Conservation (phyloP, 2,888 invertebrate genomes). For the Busseola fusca region DNA sequence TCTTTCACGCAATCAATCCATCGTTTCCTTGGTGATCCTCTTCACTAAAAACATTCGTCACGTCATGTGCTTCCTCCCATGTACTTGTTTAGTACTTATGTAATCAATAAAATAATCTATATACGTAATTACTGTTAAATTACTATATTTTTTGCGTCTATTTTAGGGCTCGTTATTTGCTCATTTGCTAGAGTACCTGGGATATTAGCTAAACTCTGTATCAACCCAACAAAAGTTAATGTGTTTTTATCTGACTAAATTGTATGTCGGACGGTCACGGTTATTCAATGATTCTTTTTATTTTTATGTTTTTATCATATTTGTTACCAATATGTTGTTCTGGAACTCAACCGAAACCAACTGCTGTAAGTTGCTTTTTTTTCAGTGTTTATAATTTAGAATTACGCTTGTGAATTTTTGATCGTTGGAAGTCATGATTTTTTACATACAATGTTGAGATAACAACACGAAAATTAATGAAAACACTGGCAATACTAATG, state of each 20-base stretch:
- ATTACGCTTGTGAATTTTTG: not conserved
- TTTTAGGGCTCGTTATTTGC: slow-evolving; percentile 11
- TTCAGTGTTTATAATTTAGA: too few species aligned
- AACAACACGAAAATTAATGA: not conserved
- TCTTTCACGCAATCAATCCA: not conserved
- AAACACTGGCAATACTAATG: not conserved
- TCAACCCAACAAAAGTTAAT: slow-evolving; percentile 20
- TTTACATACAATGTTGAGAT: not conserved
- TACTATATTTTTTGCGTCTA: not conserved
- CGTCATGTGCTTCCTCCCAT: too few species aligned
- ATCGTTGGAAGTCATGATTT: not conserved
- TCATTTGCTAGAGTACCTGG: slow-evolving; percentile 6
- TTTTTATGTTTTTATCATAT: not conserved
- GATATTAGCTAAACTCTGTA: not conserved
- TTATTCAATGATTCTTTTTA: not conserved
- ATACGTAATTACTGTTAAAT: not conserved
- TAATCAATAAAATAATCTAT: slow-evolving; percentile 11
- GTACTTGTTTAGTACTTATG: not conserved
- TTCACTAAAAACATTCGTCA: not conserved
- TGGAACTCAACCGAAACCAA: not conserved
- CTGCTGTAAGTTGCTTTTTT: slow-evolving; percentile 18
- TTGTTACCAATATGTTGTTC: slow-evolving; percentile 10
- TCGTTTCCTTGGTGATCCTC: not conserved
- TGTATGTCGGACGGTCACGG: not conserved
- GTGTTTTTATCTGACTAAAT: slow-evolving; percentile 31